These are phyloP conservation scores for Danaus melanippus DNA, from an alignment of 1,140 invertebrate genomes.

Conservation along the genomic window DNA sequence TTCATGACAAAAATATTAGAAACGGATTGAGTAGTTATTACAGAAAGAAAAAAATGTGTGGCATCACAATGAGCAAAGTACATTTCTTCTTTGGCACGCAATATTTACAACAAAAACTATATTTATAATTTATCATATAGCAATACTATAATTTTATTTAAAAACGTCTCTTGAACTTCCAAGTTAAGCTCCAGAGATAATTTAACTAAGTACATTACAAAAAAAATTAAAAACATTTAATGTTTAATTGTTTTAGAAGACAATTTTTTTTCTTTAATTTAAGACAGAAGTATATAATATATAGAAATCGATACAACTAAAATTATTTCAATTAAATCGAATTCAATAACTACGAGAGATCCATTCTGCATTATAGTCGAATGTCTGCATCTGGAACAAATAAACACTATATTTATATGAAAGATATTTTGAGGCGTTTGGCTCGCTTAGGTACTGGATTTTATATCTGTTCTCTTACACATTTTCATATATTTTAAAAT, in stretches of 20 bases:
- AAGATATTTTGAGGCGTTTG: too few species aligned
- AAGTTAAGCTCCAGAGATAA: conserved; percentile 17
- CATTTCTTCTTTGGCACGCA: conserved; percentile 14
- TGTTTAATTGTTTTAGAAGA: conserved; percentile 20
- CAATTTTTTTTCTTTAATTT: conserved; percentile 5
- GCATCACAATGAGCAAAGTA: conserved; percentile 3
- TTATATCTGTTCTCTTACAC: too few species aligned
- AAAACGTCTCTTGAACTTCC: too few species aligned
- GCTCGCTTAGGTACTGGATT: too few species aligned
- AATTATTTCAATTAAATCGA: conserved; percentile 31
- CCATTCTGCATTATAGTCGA: conserved; percentile 46
- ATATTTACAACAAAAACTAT: conserved; percentile 9
- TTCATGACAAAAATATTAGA: conserved; percentile 7
- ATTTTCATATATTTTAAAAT: too few species aligned
- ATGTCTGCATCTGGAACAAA: conserved; percentile 13
- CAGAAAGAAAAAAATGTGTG: neutral
- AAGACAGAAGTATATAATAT: conserved; percentile 35
- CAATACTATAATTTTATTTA: too few species aligned
- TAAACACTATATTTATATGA: conserved; percentile 6
- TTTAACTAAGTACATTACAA: conserved; percentile 26
- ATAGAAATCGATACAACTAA: conserved; percentile 29
- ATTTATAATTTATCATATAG: too few species aligned
- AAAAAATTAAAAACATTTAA: conserved; percentile 17
- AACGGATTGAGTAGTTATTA: neutral
- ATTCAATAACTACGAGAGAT: conserved; percentile 54